These are phyloP conservation scores for Drosophila punjabiensis DNA, from an alignment of 1,140 invertebrate species.

Conservation along the genomic window DNA sequence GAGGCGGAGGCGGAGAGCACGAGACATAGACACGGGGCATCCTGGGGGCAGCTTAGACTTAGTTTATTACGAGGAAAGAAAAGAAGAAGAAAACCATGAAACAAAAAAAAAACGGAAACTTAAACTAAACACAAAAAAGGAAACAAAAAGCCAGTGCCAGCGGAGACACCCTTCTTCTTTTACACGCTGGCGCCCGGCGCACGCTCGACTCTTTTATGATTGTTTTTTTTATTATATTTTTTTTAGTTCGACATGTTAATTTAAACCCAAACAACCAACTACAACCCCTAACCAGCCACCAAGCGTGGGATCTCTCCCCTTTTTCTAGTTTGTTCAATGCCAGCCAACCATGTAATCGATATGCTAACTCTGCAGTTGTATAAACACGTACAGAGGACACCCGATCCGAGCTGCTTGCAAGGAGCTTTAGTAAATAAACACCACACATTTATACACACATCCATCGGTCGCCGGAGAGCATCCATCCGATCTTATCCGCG, in stretches of 20 bases:
- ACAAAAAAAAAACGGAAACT: neutral
- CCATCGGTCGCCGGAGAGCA: slow-evolving; percentile 8
- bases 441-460: slow-evolving; percentile 10
- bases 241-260: slow-evolving; percentile 53
- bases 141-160: neutral
- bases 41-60: slow-evolving; percentile 54
- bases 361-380: slow-evolving; percentile 14
- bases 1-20: slow-evolving; percentile 14
- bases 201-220: slow-evolving; percentile 46
- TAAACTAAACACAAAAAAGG: slow-evolving; percentile 1
- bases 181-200: neutral
- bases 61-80: slow-evolving; percentile 19
- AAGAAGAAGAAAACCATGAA: slow-evolving; percentile 5
- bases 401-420: slow-evolving; percentile 4
- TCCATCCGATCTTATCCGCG: neutral
- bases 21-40: slow-evolving; percentile 38
- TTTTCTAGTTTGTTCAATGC: slow-evolving; percentile 5
- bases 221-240: slow-evolving; percentile 37
- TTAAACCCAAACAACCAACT: slow-evolving; percentile 12
- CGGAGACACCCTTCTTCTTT: neutral
- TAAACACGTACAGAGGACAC: slow-evolving; percentile 1
- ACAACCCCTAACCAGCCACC: slow-evolving; percentile 2
- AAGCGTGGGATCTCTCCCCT: slow-evolving; percentile 17
- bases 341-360: slow-evolving; percentile 17
- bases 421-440: slow-evolving; percentile 34